Evolutionary conservation across 2,113 vertebrate species (phyloP).

Genomic region (Ictidomys tridecemlineatus): DNA sequence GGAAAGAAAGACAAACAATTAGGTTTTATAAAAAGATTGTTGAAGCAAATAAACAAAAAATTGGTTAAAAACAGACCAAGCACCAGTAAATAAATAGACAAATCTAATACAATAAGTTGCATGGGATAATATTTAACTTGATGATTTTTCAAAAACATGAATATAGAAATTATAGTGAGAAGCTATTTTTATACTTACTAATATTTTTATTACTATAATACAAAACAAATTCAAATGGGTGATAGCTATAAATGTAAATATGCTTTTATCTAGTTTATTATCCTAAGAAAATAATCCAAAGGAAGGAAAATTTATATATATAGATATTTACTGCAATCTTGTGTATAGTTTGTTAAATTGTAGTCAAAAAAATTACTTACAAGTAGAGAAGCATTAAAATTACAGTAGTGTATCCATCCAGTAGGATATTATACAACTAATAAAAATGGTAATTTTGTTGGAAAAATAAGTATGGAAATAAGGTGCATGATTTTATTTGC

Average conservation of each 20-base stretch:
- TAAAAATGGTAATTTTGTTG: background rate
- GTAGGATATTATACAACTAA: background rate
- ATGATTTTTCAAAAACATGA: background rate
- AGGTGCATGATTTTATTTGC: background rate
- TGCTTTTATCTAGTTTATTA: background rate
- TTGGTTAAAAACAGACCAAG: background rate
- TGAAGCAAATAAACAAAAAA: background rate
- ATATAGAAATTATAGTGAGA: background rate
- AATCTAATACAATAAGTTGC: background rate
- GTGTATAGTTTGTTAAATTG: background rate
- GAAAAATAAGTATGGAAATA: background rate
- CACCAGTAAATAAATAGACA: background rate
- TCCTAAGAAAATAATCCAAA: conserved; percentile 44
- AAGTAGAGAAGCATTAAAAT: background rate
- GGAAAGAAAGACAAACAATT: background rate
- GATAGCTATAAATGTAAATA: background rate
- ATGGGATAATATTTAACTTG: background rate
- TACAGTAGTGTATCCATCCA: background rate
- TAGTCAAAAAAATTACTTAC: background rate
- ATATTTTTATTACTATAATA: background rate
- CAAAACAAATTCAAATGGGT: no score
- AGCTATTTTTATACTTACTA: background rate
- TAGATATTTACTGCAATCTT: background rate
- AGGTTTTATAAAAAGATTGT: background rate
- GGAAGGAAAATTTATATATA: conserved; percentile 5